phyloP scores from a whole-genome alignment of 2,113 vertebrate species.

The Nestor notabilis region DNA sequence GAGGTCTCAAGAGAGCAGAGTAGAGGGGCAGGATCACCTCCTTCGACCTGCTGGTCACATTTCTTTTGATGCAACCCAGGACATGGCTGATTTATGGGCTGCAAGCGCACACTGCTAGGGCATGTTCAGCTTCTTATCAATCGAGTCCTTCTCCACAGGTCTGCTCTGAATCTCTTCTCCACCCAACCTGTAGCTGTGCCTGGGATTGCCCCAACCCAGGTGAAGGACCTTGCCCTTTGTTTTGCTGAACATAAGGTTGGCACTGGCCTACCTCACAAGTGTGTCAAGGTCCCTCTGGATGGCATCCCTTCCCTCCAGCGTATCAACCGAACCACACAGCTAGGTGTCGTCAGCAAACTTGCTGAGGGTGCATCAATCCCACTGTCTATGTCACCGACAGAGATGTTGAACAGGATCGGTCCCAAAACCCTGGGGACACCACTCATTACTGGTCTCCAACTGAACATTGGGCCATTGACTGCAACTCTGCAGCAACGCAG shows the following conservation, averaged over 20 bases:
- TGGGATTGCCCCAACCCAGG: too few species aligned
- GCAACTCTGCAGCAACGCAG: background rate
- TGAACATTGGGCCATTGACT: background rate
- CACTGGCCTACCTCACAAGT: background rate
- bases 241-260: background rate
- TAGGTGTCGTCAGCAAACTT: background rate
- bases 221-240: background rate
- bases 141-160: too few species aligned
- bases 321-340: background rate
- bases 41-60: too few species aligned
- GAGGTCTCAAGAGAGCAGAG: too few species aligned
- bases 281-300: background rate
- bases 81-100: too few species aligned
- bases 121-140: too few species aligned
- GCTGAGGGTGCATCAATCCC: background rate
- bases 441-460: background rate
- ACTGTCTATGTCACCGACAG: background rate
- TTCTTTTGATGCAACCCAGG: too few species aligned
- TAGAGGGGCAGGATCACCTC: too few species aligned
- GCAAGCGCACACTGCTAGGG: too few species aligned
- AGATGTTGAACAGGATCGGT: background rate
- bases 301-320: background rate
- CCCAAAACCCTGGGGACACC: background rate
- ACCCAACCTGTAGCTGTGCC: too few species aligned
- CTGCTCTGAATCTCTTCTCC: too few species aligned